phyloP scores from a whole-genome alignment of 37 sponge, comb jelly and placozoan species.

The Spongilla lacustris region DNA sequence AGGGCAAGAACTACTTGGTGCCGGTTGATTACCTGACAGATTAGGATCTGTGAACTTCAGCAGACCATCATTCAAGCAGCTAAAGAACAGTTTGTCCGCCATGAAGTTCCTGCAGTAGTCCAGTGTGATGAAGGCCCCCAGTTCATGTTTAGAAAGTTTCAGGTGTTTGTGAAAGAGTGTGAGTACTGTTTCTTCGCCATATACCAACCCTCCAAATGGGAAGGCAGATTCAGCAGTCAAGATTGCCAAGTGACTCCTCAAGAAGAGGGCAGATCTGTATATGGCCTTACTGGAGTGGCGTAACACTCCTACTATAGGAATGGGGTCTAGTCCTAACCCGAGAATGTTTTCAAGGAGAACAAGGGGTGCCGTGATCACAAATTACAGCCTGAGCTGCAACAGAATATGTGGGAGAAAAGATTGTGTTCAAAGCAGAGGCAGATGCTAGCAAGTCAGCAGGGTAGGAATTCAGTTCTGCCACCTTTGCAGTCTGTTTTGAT shows the following conservation, averaged over 20 bases:
- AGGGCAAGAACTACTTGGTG: constrained; percentile 36
- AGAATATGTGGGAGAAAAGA: not conserved
- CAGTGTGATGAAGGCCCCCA: not conserved
- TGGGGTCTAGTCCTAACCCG: no score
- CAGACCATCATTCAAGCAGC: constrained; percentile 17
- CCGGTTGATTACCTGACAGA: constrained; percentile 32
- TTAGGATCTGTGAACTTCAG: not conserved
- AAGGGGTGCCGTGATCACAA: no score
- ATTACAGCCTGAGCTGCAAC: not conserved
- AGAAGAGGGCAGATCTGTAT: not conserved
- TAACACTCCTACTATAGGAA: no score
- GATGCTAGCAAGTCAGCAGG: not conserved
- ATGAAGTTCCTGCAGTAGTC: constrained; percentile 15
- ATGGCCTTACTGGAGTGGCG: no score
- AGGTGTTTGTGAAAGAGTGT: constrained; percentile 23
- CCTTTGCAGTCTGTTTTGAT: not conserved
- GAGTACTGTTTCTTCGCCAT: constrained; percentile 19
- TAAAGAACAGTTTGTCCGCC: constrained; percentile 32
- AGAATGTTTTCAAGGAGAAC: no score
- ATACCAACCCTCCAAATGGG: constrained; percentile 37
- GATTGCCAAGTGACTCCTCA: constrained; percentile 25
- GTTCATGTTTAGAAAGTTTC: constrained; percentile 13
- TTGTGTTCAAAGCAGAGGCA: not conserved
- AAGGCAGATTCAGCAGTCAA: constrained; percentile 34
- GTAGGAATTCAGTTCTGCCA: not conserved